These are phyloP conservation scores for Macrobrachium nipponense DNA, from an alignment of 1,140 invertebrate genomes.

Conservation along the genomic window DNA sequence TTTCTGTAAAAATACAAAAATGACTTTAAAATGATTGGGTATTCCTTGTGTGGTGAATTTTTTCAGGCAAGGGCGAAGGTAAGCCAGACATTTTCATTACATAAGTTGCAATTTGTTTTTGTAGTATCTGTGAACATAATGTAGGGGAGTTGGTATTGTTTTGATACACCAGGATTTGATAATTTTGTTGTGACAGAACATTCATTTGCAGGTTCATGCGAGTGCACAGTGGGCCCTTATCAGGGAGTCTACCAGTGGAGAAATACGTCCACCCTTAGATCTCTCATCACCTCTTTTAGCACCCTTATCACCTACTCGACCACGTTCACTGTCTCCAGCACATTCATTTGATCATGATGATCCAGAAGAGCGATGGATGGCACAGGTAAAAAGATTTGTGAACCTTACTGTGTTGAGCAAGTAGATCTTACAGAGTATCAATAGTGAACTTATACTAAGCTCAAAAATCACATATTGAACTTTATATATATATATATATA, in stretches of 20 bases:
- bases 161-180: too few relatives aligned
- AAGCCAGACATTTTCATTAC: neutral
- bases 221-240: conserved; percentile 89
- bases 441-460: too few relatives aligned
- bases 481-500: too few relatives aligned
- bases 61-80: too few relatives aligned
- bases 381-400: conserved; percentile 65
- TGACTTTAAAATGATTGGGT: neutral
- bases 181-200: too few relatives aligned
- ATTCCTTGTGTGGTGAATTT: too few relatives aligned
- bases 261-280: conserved; percentile 78
- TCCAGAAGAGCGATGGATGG: conserved; percentile 67
- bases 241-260: conserved; percentile 74
- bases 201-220: conserved; percentile 76
- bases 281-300: conserved; percentile 67
- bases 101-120: too few relatives aligned
- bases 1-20: neutral
- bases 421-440: neutral
- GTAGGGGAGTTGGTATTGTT: too few relatives aligned
- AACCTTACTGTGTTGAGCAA: too few relatives aligned
- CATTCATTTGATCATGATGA: conserved; percentile 59
- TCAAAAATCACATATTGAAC: too few relatives aligned
- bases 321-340: conserved; percentile 48
- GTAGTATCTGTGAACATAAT: too few relatives aligned
- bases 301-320: conserved; percentile 41